Conservation (phyloP, 2,113 vertebrate species). For the Cisticola juncidis region DNA sequence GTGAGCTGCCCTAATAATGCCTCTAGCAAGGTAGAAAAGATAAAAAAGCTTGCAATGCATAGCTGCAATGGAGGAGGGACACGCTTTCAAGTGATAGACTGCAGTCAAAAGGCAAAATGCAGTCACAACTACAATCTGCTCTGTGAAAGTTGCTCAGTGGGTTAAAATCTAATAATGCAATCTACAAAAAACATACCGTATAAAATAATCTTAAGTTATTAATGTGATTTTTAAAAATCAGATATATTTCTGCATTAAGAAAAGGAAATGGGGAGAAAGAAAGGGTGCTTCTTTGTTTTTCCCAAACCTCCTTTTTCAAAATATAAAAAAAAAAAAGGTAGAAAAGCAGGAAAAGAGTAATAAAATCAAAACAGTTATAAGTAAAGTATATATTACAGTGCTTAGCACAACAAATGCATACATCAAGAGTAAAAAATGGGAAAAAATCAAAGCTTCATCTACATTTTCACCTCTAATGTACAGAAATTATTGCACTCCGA, state of each 20-base stretch:
- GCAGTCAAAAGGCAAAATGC: slow-evolving; percentile 10
- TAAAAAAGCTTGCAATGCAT: slow-evolving; percentile 25
- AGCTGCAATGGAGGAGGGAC: background rate
- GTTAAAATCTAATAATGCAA: background rate
- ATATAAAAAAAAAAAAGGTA: background rate
- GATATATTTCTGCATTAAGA: background rate
- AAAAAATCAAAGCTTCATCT: background rate
- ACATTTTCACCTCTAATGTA: background rate
- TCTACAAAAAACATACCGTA: accelerated
- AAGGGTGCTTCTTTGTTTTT: background rate
- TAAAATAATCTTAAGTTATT: background rate
- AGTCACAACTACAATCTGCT: background rate
- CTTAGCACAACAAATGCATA: background rate
- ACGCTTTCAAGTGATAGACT: slow-evolving; percentile 30
- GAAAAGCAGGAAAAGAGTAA: background rate
- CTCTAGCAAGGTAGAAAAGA: slow-evolving; percentile 69
- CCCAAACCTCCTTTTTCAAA: background rate
- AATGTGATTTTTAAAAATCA: background rate
- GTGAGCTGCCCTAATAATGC: slow-evolving; percentile 63
- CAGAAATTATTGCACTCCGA: background rate
- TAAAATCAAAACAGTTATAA: background rate
- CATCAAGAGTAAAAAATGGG: background rate
- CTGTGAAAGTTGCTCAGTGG: background rate
- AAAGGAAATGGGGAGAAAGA: background rate
- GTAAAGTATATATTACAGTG: background rate